Evolutionary conservation across 2,797 vertebrate genomes (phyloP).

Genomic region (Petrocephalus schoutedeni): DNA sequence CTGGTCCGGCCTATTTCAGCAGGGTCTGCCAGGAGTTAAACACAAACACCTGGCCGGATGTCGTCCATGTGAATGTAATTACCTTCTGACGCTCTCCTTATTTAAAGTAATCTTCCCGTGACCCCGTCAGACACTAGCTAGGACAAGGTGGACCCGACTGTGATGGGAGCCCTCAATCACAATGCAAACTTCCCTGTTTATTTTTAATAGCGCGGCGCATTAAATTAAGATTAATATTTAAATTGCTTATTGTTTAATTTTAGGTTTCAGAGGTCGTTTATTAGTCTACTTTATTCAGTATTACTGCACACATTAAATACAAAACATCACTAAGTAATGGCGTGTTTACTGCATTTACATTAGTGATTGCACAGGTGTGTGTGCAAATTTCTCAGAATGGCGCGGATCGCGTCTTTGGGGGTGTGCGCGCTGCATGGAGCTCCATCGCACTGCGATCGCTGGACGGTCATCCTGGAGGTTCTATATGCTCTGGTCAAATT

Average conservation of each 20-base stretch:
- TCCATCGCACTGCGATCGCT: too few species aligned
- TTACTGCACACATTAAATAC: background rate
- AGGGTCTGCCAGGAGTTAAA: slow-evolving; percentile 90
- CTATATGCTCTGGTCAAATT: background rate
- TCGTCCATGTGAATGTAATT: slow-evolving; percentile 99
- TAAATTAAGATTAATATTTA: background rate
- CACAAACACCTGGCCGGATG: slow-evolving; percentile 99
- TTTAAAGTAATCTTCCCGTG: slow-evolving; percentile 43
- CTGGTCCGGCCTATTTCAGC: slow-evolving; percentile 80
- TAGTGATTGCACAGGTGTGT: background rate
- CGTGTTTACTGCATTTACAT: background rate
- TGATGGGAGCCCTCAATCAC: background rate
- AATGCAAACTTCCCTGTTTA: background rate
- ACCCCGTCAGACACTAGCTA: background rate
- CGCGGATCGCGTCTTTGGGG: background rate
- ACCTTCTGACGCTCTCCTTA: slow-evolving; percentile 80
- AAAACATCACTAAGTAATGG: background rate
- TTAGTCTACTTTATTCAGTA: background rate
- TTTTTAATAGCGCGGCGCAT: background rate
- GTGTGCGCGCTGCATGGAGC: background rate
- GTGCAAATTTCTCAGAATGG: background rate
- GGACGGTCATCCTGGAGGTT: background rate
- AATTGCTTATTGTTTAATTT: background rate
- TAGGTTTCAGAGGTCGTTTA: background rate
- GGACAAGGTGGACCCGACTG: background rate